phyloP scores from a whole-genome alignment of 2,113 vertebrate genomes.

The Daboia siamensis region DNA sequence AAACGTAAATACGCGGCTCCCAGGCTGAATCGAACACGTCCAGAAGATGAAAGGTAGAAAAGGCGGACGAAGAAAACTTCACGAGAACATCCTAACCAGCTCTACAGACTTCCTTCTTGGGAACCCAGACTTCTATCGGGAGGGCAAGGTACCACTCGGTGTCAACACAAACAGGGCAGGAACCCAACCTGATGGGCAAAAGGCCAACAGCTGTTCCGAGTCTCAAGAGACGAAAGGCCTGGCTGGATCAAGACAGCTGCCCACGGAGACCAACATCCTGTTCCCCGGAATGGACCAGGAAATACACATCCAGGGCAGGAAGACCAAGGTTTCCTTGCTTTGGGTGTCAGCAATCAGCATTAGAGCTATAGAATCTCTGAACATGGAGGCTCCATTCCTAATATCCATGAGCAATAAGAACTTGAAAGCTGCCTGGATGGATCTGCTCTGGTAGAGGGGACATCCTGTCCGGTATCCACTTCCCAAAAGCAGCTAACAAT shows the following conservation, averaged over 20 bases:
- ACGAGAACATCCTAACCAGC: neutral
- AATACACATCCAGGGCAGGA: neutral
- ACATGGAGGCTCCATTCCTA: neutral
- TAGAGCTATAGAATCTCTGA: neutral
- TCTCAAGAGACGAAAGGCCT: neutral
- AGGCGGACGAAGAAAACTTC: slow-evolving; percentile 52
- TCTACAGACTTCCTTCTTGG: neutral
- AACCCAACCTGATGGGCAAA: neutral
- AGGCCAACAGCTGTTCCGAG: neutral
- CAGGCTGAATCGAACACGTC: slow-evolving; percentile 58
- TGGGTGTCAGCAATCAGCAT: too few relatives aligned
- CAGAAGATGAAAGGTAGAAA: slow-evolving; percentile 42
- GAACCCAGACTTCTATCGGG: neutral
- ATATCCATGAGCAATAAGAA: neutral
- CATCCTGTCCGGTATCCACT: neutral
- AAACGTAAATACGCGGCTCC: slow-evolving; percentile 68
- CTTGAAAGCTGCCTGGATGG: neutral
- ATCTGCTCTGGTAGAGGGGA: neutral
- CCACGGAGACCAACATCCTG: neutral
- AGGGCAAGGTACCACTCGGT: neutral
- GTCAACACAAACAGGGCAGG: neutral
- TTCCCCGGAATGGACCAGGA: neutral
- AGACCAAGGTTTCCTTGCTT: neutral
- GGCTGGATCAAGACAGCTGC: neutral
- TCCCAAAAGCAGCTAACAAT: neutral